phyloP scores from a whole-genome alignment of 2,113 vertebrate genomes.

The Synodontis membranacea region DNA sequence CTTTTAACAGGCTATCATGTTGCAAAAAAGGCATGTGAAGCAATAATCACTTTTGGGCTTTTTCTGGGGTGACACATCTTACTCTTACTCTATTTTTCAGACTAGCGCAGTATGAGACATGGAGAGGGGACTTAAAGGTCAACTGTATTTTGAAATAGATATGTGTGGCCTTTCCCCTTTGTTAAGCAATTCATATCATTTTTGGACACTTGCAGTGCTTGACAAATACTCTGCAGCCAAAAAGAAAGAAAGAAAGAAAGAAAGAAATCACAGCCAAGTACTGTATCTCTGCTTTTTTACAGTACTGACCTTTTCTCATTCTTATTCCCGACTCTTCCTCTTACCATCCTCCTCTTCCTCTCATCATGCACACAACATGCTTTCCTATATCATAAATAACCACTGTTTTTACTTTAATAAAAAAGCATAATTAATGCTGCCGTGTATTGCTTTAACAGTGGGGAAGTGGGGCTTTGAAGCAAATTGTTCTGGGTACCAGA shows the following conservation, averaged over 20 bases:
- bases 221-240: background rate
- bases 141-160: constrained; percentile 13
- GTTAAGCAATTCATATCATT: background rate
- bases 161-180: constrained; percentile 1
- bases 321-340: constrained; percentile 6
- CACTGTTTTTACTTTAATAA: constrained; percentile 20
- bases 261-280: background rate
- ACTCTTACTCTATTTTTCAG: background rate
- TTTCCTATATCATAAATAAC: constrained; percentile 26
- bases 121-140: constrained; percentile 5
- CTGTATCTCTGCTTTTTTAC: background rate
- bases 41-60: constrained; percentile 42
- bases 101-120: background rate
- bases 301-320: background rate
- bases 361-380: background rate
- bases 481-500: constrained; percentile 45
- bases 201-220: background rate
- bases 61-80: background rate
- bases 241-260: background rate
- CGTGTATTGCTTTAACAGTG: constrained; percentile 7
- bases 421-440: constrained; percentile 28
- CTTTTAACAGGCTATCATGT: constrained; percentile 43
- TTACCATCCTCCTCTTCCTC: background rate
- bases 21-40: constrained; percentile 38
- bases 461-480: constrained; percentile 31